Base-by-base conservation (phyloP, 2,113 vertebrate genomes). In the Procavia capensis region DNA sequence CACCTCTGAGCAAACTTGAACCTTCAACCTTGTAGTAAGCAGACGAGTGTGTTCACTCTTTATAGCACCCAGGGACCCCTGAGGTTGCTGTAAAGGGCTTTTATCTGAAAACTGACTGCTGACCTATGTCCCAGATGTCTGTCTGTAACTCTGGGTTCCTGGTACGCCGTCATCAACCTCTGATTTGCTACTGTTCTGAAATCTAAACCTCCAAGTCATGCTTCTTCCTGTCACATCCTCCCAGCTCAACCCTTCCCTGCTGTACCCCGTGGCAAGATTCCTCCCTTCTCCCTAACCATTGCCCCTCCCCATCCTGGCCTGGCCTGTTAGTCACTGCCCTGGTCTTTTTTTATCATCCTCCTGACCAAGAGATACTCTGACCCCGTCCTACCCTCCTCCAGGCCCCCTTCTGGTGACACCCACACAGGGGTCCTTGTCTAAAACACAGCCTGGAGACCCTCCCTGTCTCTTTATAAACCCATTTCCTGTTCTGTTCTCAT, bases 251-350 rank as follows among this genome's bases (percentile, higher is more conserved):
- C 13, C 34, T 20, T 63, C n/a, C n/a, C n/a, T n/a, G n/a, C n/a
- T n/a, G n/a, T n/a, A n/a, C n/a, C n/a, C n/a, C n/a, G n/a, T n/a
- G n/a, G n/a, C n/a, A n/a, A n/a, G n/a, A n/a, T n/a, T n/a, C n/a
- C n/a, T 54, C 64, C 13, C 0, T 4, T 13, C 16, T 45, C 63
- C 1, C 39, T 0, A 1, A 27, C 39, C 14, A 3, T 1, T 19
- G 0, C 17, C 31, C 19, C 9, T 10, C 6, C 64, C 50, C 6
- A 29, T 22, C 3, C 22, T 41, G 25, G 31, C 50, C 57, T 27
- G 43, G 76, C 29, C 29, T 24, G 41, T 74, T 43, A 31, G 63
- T 68, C 68, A 36, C 61, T 34, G 41, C 7, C 16, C 11, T 27
- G n/a, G 19, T 29, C 83, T 54, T 59, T 47, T 64, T 31, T 72